These are phyloP conservation scores for Nixonia krombeini DNA, from an alignment of 1,140 invertebrate species.

Conservation along the genomic window DNA sequence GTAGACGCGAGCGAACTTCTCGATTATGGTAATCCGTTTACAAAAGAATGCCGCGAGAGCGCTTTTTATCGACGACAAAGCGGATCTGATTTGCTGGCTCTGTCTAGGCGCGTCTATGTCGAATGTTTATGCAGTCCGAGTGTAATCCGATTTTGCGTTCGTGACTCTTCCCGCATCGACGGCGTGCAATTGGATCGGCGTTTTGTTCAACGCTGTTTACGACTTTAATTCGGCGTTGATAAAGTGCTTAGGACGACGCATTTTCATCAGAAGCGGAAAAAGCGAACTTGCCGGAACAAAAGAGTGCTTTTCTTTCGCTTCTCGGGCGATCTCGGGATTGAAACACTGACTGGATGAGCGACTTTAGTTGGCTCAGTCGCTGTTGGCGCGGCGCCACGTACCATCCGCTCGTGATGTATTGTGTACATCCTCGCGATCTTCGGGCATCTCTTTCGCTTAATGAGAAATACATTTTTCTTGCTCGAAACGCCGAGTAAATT, in stretches of 20 bases:
- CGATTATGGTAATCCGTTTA: background rate
- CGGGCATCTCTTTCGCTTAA: conserved; percentile 6
- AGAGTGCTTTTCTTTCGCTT: background rate
- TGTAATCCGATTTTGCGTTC: background rate
- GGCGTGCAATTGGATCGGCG: background rate
- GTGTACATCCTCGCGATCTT: background rate
- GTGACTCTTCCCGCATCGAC: background rate
- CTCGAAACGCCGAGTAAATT: too few relatives aligned
- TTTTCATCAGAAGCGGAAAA: background rate
- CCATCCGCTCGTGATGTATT: background rate
- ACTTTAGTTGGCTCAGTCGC: background rate
- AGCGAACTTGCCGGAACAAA: background rate
- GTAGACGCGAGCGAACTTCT: background rate
- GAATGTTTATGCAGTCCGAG: background rate
- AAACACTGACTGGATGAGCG: background rate
- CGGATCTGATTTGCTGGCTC: background rate
- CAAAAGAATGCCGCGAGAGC: background rate
- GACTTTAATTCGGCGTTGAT: too few relatives aligned
- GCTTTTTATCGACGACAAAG: conserved; percentile 7
- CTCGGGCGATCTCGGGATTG: background rate
- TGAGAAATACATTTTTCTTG: too few relatives aligned
- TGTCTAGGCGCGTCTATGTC: background rate
- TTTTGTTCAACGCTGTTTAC: too few relatives aligned
- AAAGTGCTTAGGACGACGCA: too few relatives aligned
- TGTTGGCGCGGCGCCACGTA: background rate